These are phyloP conservation scores for Lamprotornis superbus DNA, from an alignment of 2,113 vertebrate species.

Conservation along the genomic window DNA sequence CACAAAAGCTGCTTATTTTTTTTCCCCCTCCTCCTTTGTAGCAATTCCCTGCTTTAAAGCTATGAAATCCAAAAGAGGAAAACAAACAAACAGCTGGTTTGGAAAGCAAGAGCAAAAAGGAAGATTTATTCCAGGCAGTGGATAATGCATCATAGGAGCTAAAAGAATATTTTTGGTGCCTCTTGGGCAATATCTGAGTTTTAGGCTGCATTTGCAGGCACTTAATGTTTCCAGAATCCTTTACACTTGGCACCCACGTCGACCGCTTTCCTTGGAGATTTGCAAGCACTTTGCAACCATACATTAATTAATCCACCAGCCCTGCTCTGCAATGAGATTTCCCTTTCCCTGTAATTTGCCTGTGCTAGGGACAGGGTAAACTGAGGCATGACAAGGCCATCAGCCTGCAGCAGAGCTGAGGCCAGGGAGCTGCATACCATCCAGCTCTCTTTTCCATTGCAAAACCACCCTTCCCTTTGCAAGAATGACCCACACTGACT, in stretches of 20 bases:
- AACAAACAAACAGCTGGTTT: conserved; percentile 54
- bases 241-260: not conserved
- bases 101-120: conserved; percentile 1
- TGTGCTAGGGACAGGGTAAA: not conserved
- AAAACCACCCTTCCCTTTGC: not conserved
- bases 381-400: not conserved
- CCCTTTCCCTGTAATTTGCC: not conserved
- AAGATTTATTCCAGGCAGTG: conserved; percentile 19
- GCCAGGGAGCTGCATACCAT: accelerated
- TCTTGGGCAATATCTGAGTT: not conserved
- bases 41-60: not conserved
- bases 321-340: not conserved
- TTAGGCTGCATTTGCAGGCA: not conserved
- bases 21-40: not conserved
- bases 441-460: not conserved
- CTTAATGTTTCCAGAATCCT: not conserved
- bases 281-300: not conserved
- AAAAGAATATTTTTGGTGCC: not conserved
- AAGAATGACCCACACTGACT: not conserved
- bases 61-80: conserved; percentile 12
- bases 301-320: not conserved
- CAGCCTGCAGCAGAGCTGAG: not conserved
- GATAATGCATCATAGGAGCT: not conserved
- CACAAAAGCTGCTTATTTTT: not conserved
- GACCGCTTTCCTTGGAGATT: not conserved